phyloP scores from a whole-genome alignment of 2,113 vertebrate genomes.

The Paramormyrops kingsleyae region DNA sequence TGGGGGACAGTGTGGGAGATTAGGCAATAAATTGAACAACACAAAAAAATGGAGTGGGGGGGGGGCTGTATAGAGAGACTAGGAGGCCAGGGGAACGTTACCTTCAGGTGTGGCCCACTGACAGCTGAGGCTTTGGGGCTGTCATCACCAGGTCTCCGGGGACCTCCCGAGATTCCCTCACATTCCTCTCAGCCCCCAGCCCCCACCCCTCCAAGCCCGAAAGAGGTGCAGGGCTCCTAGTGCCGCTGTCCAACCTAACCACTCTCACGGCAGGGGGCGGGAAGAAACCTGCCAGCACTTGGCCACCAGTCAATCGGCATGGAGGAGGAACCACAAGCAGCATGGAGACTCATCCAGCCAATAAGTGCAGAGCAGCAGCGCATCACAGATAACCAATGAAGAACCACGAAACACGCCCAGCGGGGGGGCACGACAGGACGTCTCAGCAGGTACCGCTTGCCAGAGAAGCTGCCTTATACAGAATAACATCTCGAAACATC shows the following conservation, averaged over 20 bases:
- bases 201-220: background rate
- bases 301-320: background rate
- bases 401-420: background rate
- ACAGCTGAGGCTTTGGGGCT: background rate
- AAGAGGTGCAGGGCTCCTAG: background rate
- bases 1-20: background rate
- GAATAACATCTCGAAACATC: background rate
- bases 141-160: background rate
- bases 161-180: background rate
- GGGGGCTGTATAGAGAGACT: slow-evolving; percentile 13
- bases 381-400: background rate
- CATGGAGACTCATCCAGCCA: background rate
- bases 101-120: background rate
- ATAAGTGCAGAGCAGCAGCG: background rate
- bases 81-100: background rate
- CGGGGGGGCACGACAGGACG: background rate
- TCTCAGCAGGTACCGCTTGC: background rate
- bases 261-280: background rate
- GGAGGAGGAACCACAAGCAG: background rate
- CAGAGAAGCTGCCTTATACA: background rate
- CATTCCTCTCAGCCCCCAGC: background rate
- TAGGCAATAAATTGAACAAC: background rate
- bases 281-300: background rate
- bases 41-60: slow-evolving; percentile 29
- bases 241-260: background rate